These are phyloP conservation scores for Anoplolepis gracilipes DNA, from an alignment of 1,140 invertebrate species.

Conservation along the genomic window DNA sequence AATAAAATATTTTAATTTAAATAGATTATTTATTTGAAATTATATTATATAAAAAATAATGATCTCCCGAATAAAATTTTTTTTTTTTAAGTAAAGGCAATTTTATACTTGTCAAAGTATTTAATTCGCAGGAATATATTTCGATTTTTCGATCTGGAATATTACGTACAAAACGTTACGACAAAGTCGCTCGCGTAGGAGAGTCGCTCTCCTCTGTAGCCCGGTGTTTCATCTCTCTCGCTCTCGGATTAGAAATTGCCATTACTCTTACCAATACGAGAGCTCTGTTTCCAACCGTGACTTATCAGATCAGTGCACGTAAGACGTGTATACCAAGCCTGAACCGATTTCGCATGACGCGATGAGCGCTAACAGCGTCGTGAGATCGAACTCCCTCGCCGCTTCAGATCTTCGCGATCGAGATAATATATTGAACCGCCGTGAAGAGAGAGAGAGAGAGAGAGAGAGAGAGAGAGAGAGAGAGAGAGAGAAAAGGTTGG, in stretches of 20 bases:
- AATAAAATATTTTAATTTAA: neutral
- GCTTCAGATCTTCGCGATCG: slow-evolving; percentile 60
- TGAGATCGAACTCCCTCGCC: slow-evolving; percentile 69
- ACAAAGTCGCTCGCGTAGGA: slow-evolving; percentile 1
- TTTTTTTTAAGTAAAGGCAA: neutral
- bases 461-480: neutral
- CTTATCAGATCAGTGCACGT: slow-evolving; percentile 71
- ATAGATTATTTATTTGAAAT: neutral
- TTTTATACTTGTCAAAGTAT: neutral
- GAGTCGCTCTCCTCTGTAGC: slow-evolving; percentile 19
- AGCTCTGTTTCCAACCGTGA: slow-evolving; percentile 57
- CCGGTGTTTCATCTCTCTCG: slow-evolving; percentile 27
- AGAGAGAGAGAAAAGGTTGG: neutral
- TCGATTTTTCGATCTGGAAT: neutral
- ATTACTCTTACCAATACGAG: slow-evolving; percentile 62
- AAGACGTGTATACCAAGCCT: slow-evolving; percentile 53
- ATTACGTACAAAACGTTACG: neutral
- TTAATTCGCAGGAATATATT: neutral
- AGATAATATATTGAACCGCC: slow-evolving; percentile 62
- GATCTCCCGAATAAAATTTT: neutral
- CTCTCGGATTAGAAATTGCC: slow-evolving; percentile 60
- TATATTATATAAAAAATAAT: neutral
- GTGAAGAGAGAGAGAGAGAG: neutral
- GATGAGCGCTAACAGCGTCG: slow-evolving; percentile 68
- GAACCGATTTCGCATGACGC: slow-evolving; percentile 61